These are phyloP conservation scores for Cheilosia grossa DNA, from an alignment of 2,888 invertebrate species.

Conservation along the genomic window DNA sequence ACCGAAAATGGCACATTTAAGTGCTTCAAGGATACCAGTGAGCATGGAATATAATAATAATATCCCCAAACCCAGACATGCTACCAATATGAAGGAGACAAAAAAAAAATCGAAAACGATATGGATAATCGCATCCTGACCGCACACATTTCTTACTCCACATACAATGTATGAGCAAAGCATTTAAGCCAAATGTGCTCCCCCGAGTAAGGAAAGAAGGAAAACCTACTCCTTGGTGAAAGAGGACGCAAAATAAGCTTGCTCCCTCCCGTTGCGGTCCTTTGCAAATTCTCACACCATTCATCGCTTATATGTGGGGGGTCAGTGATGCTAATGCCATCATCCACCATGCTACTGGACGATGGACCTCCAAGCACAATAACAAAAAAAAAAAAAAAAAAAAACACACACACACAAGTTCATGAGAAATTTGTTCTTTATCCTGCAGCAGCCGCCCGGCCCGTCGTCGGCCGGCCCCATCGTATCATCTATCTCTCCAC, in stretches of 20 bases:
- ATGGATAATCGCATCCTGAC: constrained; percentile 71
- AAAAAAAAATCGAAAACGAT: constrained; percentile 19
- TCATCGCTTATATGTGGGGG: constrained; percentile 58
- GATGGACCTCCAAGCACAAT: constrained; percentile 35
- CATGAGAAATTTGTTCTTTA: constrained; percentile 60
- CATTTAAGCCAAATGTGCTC: constrained; percentile 47
- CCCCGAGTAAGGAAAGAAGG: constrained; percentile 30
- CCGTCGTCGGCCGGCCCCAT: constrained; percentile 10
- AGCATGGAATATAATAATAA: constrained; percentile 30
- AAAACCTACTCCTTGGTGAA: constrained; percentile 36
- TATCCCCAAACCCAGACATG: constrained; percentile 30
- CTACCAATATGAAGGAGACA: constrained; percentile 11
- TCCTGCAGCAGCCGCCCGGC: constrained; percentile 36
- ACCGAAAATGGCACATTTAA: constrained; percentile 72
- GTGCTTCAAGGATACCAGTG: constrained; percentile 60
- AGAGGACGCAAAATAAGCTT: constrained; percentile 61
- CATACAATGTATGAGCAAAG: constrained; percentile 24
- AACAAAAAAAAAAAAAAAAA: constrained; percentile 21
- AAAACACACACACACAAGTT: constrained; percentile 31
- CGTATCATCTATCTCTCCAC: constrained; percentile 51
- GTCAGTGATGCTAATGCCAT: constrained; percentile 72
- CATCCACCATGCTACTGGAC: constrained; percentile 67
- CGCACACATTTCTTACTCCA: constrained; percentile 60
- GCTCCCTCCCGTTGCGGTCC: constrained; percentile 34
- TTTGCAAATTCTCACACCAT: constrained; percentile 67